These are phyloP conservation scores for Felis catus DNA, from an alignment of 2,113 vertebrate genomes.

Conservation along the genomic window F.catus_Fca126_mat1.0 CM031414.1:89236001-89236500, in stretches of 20 bases:
- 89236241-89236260: background rate
- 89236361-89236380: background rate
- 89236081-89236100: slow-evolving; percentile 8
- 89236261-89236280: background rate
- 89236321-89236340: slow-evolving; percentile 38
- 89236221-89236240: background rate
- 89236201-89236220: background rate
- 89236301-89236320: background rate
- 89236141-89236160: background rate
- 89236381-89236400: background rate
- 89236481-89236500: too few relatives aligned
- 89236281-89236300: background rate
- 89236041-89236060: background rate
- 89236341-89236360: background rate
- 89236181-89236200: background rate
- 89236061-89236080: background rate
- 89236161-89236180: background rate
- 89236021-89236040: background rate
- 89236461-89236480: too few relatives aligned
- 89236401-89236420: background rate
- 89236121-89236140: background rate
- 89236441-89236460: background rate
- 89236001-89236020: background rate
- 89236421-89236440: background rate
- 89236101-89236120: background rate